Percentiles rank a stretch among this genome's conserved stretches.
These are phyloP conservation scores for Anthoscopus minutus DNA, from an alignment of 2,113 vertebrate species.

Conservation along the genomic window DNA sequence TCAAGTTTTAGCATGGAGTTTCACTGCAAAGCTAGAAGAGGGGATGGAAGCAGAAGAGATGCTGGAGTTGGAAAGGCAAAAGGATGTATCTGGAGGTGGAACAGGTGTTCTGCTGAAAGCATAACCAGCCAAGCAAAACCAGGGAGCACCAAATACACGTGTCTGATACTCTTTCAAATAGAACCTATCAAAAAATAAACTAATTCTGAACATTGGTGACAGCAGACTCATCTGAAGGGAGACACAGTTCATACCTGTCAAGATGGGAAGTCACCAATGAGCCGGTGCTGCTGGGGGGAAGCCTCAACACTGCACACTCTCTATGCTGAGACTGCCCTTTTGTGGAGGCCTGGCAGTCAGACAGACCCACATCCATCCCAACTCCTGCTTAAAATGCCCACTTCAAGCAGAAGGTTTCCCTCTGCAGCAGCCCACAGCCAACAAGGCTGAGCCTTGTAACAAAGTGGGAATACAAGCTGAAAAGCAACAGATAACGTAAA, in stretches of 20 bases:
- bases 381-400: background rate
- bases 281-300: background rate
- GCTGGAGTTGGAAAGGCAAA: background rate
- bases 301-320: accelerated
- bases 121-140: background rate
- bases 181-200: background rate
- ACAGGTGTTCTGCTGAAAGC: background rate
- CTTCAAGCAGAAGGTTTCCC: background rate
- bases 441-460: background rate
- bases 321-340: background rate
- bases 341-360: background rate
- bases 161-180: background rate
- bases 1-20: background rate
- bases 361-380: background rate
- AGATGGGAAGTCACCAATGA: background rate
- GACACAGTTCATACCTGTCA: background rate
- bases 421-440: background rate
- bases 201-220: accelerated
- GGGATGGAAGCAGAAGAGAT: background rate
- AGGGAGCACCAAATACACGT: accelerated
- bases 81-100: background rate
- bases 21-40: background rate
- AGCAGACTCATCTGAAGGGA: background rate
- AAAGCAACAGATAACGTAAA: background rate
- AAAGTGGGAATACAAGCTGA: background rate